Conservation (phyloP, 2,888 invertebrate species). For the Prosopocoilus inquinatus region DNA sequence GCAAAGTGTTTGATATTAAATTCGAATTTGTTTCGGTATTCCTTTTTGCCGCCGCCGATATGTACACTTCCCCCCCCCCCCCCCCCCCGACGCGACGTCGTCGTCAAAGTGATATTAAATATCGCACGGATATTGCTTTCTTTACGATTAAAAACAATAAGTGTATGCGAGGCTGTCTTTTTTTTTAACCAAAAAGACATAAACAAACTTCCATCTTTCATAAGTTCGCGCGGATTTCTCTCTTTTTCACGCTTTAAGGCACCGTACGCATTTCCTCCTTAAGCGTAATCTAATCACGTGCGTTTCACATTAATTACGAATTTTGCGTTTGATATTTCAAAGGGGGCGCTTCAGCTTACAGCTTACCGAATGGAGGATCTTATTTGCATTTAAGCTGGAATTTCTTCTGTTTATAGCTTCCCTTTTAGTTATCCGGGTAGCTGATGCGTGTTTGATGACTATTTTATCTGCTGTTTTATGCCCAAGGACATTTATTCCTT, state of each 20-base stretch:
- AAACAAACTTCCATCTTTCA: neutral
- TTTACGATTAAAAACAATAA: slow-evolving; percentile 9
- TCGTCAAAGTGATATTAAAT: slow-evolving; percentile 21
- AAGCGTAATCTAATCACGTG: slow-evolving; percentile 38
- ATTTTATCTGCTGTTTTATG: slow-evolving; percentile 17
- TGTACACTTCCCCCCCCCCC: slow-evolving; percentile 7
- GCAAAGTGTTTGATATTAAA: no score
- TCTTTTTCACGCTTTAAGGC: neutral
- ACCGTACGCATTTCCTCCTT: slow-evolving; percentile 15
- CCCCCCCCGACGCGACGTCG: no score
- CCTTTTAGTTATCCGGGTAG: slow-evolving; percentile 32
- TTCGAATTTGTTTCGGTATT: neutral
- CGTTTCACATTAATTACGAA: slow-evolving; percentile 35
- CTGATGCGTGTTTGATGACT: slow-evolving; percentile 36
- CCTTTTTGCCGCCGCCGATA: slow-evolving; percentile 13
- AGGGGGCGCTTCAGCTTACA: no score
- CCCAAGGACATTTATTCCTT: no score
- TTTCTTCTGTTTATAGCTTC: slow-evolving; percentile 29
- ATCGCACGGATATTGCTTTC: slow-evolving; percentile 19
- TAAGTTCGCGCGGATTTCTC: slow-evolving; percentile 1
- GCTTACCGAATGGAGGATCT: slow-evolving; percentile 16
- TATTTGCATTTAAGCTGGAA: slow-evolving; percentile 29
- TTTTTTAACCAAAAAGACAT: neutral
- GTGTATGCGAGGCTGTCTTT: neutral
- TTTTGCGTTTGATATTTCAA: slow-evolving; percentile 14